Conservation (phyloP, 2,797 vertebrate species). For the Falco cherrug region DNA sequence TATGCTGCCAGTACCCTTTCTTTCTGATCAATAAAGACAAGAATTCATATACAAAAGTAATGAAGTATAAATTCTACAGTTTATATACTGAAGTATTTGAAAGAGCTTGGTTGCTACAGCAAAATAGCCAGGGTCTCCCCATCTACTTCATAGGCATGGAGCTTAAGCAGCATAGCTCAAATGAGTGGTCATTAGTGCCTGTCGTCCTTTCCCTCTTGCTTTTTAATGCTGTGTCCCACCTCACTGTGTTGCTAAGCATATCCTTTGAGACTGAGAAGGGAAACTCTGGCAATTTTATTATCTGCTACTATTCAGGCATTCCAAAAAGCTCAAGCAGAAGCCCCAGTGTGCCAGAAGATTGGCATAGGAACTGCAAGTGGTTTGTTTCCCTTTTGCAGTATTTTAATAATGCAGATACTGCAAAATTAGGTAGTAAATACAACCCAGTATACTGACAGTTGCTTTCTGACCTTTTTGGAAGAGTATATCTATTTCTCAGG, state of each 20-base stretch:
- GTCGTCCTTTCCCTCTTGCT: not conserved
- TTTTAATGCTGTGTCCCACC: not conserved
- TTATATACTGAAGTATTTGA: not conserved
- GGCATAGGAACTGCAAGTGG: not conserved
- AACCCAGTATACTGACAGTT: not conserved
- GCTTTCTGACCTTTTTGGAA: not conserved
- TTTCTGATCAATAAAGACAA: not conserved
- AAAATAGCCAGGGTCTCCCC: not conserved
- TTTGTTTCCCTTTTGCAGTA: not conserved
- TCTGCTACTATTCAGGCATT: not conserved
- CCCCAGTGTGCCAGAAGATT: not conserved
- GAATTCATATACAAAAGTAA: not conserved
- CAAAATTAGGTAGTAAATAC: not conserved
- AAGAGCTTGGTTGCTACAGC: not conserved
- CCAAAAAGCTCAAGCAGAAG: not conserved
- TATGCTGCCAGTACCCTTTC: not conserved
- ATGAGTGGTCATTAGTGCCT: not conserved
- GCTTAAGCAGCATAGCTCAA: not conserved
- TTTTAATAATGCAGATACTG: not conserved
- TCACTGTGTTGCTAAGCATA: not conserved
- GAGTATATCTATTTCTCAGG: not conserved
- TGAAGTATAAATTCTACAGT: not conserved
- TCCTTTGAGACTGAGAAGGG: not conserved
- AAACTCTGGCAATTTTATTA: not conserved
- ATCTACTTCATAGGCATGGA: not conserved